These are phyloP conservation scores for Drosophila paramelanica DNA, from an alignment of 2,888 invertebrate species.

Conservation along the genomic window DNA sequence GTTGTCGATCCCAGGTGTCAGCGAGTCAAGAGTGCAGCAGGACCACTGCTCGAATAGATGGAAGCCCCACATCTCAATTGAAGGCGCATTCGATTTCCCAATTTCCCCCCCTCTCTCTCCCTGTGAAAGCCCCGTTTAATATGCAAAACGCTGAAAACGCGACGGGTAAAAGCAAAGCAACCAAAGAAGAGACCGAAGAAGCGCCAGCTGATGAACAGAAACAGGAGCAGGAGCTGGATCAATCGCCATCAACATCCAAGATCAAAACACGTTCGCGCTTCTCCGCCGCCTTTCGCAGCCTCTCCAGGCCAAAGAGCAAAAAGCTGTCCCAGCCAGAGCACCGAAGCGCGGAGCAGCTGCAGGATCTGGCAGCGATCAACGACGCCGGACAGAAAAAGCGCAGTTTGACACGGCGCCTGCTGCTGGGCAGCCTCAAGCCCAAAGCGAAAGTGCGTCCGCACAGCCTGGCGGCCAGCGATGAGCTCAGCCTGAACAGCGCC, in stretches of 20 bases:
- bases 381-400: slow-evolving; percentile 73
- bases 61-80: slow-evolving; percentile 6
- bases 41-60: slow-evolving; percentile 4
- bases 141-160: slow-evolving; percentile 82
- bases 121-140: slow-evolving; percentile 51
- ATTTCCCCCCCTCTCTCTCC: too few relatives aligned
- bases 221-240: slow-evolving; percentile 30
- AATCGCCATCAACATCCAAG: slow-evolving; percentile 49
- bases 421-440: slow-evolving; percentile 75
- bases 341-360: slow-evolving; percentile 31
- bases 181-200: slow-evolving; percentile 32
- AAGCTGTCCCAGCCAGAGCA: slow-evolving; percentile 3
- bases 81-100: slow-evolving; percentile 9
- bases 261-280: slow-evolving; percentile 82
- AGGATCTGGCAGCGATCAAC: slow-evolving; percentile 2
- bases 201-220: slow-evolving; percentile 6
- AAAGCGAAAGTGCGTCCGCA: slow-evolving; percentile 63
- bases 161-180: slow-evolving; percentile 41
- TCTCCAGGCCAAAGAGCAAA: slow-evolving; percentile 77
- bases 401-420: slow-evolving; percentile 78
- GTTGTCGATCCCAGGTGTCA: slow-evolving; percentile 23
- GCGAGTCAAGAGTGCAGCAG: background rate
- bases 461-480: slow-evolving; percentile 66
- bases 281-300: slow-evolving; percentile 81
- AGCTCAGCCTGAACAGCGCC: slow-evolving; percentile 54